A percentile compares a stretch with the other conserved stretches of the same genome.
Evolutionary conservation across 2,113 vertebrate species (phyloP).

Genomic region (Gambusia holbrooki): DNA sequence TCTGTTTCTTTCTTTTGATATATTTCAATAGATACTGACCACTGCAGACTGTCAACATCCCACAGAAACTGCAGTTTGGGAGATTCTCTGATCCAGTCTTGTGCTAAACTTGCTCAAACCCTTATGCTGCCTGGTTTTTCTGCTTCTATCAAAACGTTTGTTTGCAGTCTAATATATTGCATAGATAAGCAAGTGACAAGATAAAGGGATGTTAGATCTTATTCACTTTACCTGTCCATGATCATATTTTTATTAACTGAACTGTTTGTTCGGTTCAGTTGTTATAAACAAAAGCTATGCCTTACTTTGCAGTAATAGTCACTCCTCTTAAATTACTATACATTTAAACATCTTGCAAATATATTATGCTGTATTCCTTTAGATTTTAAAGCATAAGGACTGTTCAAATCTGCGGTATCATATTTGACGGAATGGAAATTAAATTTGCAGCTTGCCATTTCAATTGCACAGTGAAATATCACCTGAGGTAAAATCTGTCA

Average conservation of each 20-base stretch:
- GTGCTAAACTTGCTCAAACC: background rate
- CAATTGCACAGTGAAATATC: conserved; percentile 38
- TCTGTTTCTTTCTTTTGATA: background rate
- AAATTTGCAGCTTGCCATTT: conserved; percentile 44
- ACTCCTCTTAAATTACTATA: too few relatives aligned
- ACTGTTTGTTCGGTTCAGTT: too few relatives aligned
- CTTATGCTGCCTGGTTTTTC: background rate
- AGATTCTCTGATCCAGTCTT: background rate
- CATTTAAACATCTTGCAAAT: background rate
- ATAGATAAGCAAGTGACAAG: background rate
- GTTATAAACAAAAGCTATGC: too few relatives aligned
- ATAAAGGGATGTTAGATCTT: background rate
- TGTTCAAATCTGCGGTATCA: conserved; percentile 40
- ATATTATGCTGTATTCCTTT: too few relatives aligned
- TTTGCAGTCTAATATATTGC: background rate
- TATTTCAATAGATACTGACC: background rate
- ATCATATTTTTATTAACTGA: too few relatives aligned
- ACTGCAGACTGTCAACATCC: background rate
- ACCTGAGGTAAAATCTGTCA: conserved; percentile 37
- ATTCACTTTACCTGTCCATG: too few relatives aligned
- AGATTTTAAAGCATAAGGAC: background rate
- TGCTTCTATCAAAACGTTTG: background rate
- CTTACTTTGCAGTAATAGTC: too few relatives aligned
- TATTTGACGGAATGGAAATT: conserved; percentile 17
- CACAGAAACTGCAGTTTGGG: background rate